Evolutionary conservation across 2,888 invertebrate species (phyloP).

Genomic region (Seira ritae): DNA sequence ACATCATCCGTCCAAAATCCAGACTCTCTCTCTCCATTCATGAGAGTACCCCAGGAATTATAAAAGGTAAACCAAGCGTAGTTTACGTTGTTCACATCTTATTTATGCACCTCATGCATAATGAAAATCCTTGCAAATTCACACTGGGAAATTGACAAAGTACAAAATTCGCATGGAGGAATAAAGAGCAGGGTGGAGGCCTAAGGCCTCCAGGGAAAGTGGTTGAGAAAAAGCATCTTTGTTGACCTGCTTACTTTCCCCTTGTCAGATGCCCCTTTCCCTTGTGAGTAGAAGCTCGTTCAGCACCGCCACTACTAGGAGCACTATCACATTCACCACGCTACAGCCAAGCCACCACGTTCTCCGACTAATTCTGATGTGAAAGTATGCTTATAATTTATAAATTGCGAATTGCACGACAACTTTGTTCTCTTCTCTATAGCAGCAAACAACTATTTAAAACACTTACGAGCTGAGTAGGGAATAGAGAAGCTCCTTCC

Average conservation of each 20-base stretch:
- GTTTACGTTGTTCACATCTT: no score
- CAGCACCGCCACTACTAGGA: neutral
- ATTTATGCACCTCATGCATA: no score
- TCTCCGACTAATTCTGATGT: neutral
- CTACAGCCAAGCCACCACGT: neutral
- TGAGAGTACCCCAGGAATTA: no score
- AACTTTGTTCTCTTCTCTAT: neutral
- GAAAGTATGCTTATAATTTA: slow-evolving; percentile 1
- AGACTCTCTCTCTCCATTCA: no score
- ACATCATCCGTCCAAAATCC: no score
- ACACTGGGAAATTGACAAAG: neutral
- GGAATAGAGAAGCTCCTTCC: neutral
- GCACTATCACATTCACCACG: neutral
- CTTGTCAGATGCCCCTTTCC: slow-evolving; percentile 12
- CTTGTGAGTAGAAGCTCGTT: neutral
- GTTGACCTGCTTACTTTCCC: slow-evolving; percentile 34
- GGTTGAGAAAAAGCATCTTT: slow-evolving; percentile 33
- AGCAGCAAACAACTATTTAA: neutral
- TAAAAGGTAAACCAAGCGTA: no score
- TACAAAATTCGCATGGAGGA: neutral
- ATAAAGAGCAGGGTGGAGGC: slow-evolving; percentile 3
- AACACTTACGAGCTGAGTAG: neutral
- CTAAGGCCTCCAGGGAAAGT: slow-evolving; percentile 47
- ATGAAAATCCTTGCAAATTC: neutral
- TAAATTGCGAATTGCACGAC: neutral